Percentiles rank a stretch among this genome's conserved stretches.
Conservation (phyloP, 1,140 invertebrate species). For the Heterodera carotae region DNA sequence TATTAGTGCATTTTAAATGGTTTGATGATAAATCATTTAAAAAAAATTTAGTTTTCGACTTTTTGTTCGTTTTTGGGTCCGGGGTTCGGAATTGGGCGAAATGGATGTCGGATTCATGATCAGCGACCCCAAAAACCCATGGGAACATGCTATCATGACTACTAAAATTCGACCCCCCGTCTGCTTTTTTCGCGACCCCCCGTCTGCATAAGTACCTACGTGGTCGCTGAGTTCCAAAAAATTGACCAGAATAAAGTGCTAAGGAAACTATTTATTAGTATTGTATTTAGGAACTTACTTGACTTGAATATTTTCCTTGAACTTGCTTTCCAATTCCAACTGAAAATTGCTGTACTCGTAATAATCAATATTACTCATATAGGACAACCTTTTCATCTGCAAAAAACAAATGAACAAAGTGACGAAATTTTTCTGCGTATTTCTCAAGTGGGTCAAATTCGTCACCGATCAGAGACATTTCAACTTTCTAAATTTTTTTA, state of each 20-base stretch:
- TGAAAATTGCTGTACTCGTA: no score
- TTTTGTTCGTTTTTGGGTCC: no score
- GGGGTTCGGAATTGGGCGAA: no score
- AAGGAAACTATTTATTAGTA: not conserved
- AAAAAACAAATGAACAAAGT: slow-evolving; percentile 23
- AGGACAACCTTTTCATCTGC: slow-evolving; percentile 18
- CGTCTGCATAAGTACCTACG: no score
- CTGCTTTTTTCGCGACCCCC: no score
- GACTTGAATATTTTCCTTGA: slow-evolving; percentile 6
- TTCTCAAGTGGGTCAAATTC: slow-evolving; percentile 4
- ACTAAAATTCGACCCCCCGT: no score
- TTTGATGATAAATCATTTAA: no score
- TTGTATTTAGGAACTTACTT: not conserved
- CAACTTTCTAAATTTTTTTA: not conserved
- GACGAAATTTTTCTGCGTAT: slow-evolving; percentile 9
- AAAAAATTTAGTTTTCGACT: no score
- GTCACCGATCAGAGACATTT: not conserved
- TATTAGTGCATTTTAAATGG: no score
- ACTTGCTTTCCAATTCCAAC: slow-evolving; percentile 20
- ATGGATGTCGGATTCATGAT: no score
- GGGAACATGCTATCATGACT: no score
- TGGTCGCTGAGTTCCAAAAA: not conserved
- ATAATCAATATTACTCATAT: not conserved
- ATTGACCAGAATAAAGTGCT: not conserved
- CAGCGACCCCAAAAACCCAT: no score